These are phyloP conservation scores for Microlaimidae sp. DNA, from an alignment of 2,888 invertebrate genomes.

Conservation along the genomic window DNA sequence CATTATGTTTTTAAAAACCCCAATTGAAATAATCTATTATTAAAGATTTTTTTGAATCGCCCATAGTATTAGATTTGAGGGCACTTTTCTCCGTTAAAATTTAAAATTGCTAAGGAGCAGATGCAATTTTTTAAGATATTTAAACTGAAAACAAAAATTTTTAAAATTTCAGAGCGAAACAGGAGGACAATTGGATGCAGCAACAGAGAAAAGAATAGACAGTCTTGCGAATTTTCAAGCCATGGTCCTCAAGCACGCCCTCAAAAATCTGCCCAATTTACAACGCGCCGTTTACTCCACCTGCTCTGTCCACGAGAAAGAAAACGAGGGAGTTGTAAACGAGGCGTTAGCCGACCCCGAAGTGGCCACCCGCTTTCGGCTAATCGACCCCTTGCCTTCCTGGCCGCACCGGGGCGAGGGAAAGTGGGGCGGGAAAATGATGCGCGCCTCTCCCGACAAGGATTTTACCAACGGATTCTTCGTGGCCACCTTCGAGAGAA, in stretches of 20 bases:
- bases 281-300: conserved; percentile 85
- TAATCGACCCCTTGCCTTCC: conserved; percentile 36
- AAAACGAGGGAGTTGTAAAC: conserved; percentile 76
- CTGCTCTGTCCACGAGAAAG: conserved; percentile 69
- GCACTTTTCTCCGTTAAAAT: no score
- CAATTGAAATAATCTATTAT: no score
- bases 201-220: no score
- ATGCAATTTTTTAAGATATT: no score
- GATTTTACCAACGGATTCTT: conserved; percentile 87
- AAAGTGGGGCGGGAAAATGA: conserved; percentile 44
- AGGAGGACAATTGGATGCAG: no score
- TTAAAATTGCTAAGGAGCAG: no score
- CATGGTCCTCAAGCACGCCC: conserved; percentile 64
- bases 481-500: conserved; percentile 58
- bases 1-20: no score
- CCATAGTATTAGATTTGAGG: no score
- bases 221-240: conserved; percentile 45
- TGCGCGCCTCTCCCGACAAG: conserved; percentile 56
- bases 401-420: conserved; percentile 42
- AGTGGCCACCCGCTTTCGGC: conserved; percentile 22
- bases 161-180: no score
- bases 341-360: conserved; percentile 44
- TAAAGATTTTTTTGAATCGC: no score
- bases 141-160: no score
- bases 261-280: conserved; percentile 61